Conservation (phyloP, 2,888 invertebrate species). For the Alsophila aescularia region DNA sequence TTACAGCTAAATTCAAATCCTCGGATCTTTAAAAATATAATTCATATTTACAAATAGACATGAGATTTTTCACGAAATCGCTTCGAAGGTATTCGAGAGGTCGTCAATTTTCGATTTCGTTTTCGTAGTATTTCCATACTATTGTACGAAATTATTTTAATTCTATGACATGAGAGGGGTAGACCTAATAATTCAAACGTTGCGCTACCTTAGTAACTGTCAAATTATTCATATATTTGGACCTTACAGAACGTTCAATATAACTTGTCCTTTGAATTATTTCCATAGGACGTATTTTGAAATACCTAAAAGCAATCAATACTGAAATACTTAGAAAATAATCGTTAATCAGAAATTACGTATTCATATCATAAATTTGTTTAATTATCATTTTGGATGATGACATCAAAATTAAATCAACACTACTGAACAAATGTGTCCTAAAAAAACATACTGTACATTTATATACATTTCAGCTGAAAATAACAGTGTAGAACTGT, state of each 20-base stretch:
- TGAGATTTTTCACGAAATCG: conserved; percentile 22
- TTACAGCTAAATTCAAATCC: conserved; percentile 67
- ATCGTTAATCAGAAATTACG: no score
- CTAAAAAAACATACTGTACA: no score
- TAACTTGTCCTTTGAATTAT: no score
- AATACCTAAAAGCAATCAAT: no score
- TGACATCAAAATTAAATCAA: no score
- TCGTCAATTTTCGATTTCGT: conserved; percentile 31
- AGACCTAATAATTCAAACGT: neutral
- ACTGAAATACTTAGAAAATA: no score
- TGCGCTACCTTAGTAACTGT: neutral
- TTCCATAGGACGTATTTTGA: no score
- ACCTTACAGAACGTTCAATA: no score
- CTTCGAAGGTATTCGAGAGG: conserved; percentile 10
- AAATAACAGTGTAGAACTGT: neutral
- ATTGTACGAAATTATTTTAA: conserved; percentile 3
- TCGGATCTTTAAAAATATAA: conserved; percentile 57
- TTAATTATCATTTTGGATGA: no score
- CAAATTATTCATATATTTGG: no score
- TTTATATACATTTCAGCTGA: neutral
- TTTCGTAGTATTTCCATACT: conserved; percentile 1
- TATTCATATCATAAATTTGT: no score
- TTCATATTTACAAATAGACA: conserved; percentile 45
- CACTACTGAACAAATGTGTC: no score
- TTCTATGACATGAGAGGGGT: neutral